A percentile compares a stretch with the other conserved stretches of the same genome.
Conservation (phyloP, 1,140 invertebrate genomes). For the Drosophila arizonae region DNA sequence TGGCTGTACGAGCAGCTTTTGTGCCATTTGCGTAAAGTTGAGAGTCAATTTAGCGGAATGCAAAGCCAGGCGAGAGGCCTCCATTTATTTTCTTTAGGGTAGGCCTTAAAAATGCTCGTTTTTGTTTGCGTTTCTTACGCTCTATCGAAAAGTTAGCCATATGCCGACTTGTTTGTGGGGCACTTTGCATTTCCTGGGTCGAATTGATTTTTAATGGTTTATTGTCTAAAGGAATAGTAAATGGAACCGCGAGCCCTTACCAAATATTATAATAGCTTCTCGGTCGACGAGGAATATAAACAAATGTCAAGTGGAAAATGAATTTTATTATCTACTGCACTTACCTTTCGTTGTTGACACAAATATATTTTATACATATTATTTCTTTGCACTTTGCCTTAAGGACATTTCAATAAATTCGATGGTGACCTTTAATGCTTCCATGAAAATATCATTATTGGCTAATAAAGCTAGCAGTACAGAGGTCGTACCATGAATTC, state of each 20-base stretch:
- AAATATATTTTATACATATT: slow-evolving; percentile 13
- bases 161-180: slow-evolving; percentile 17
- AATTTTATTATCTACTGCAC: neutral
- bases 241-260: slow-evolving; percentile 32
- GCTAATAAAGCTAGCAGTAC: slow-evolving; percentile 29
- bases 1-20: neutral
- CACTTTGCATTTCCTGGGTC: slow-evolving; percentile 57
- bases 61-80: slow-evolving; percentile 42
- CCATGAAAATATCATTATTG: slow-evolving; percentile 52
- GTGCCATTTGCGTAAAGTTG: slow-evolving; percentile 49
- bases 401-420: neutral
- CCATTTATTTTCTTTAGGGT: slow-evolving; percentile 36
- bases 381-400: slow-evolving; percentile 16
- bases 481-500: slow-evolving; percentile 16
- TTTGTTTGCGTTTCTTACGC: neutral
- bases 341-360: neutral
- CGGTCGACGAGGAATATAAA: slow-evolving; percentile 26
- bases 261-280: slow-evolving; percentile 60
- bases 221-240: slow-evolving; percentile 56
- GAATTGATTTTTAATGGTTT: slow-evolving; percentile 76
- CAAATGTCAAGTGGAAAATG: neutral
- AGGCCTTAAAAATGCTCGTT: slow-evolving; percentile 17
- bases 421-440: slow-evolving; percentile 3
- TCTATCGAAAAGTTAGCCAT: slow-evolving; percentile 16
- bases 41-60: slow-evolving; percentile 74